Evolutionary conservation across 2,113 vertebrate species (phyloP).

Genomic region (Protobothrops mucrosquamatus): DNA sequence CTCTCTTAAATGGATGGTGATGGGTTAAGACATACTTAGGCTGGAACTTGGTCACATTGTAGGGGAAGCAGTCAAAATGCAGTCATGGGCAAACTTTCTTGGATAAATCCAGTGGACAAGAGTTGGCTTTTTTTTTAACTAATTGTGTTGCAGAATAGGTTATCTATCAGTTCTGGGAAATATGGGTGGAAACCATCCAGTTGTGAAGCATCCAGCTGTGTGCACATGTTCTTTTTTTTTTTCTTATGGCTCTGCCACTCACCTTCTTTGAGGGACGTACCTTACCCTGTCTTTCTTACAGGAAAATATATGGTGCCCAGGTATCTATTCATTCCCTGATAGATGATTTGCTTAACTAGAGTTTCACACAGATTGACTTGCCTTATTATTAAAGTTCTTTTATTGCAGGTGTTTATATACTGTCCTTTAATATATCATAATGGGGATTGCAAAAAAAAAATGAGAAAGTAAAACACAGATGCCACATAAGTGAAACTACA

Average conservation of each 20-base stretch:
- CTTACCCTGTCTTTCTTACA: neutral
- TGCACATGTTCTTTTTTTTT: neutral
- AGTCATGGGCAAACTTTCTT: neutral
- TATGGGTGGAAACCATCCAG: neutral
- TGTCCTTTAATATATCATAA: neutral
- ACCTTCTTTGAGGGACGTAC: neutral
- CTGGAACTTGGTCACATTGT: neutral
- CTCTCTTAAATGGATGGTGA: too few relatives aligned
- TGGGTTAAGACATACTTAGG: neutral
- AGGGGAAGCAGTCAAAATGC: neutral
- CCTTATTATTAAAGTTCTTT: neutral
- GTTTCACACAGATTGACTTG: neutral
- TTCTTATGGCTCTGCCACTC: neutral
- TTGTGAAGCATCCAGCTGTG: neutral
- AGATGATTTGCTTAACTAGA: neutral
- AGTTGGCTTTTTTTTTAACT: neutral
- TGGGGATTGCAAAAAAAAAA: neutral
- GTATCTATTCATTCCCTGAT: neutral
- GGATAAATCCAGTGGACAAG: neutral
- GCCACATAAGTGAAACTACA: neutral
- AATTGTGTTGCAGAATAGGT: neutral
- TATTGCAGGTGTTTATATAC: neutral
- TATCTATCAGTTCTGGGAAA: neutral
- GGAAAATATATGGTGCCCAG: neutral
- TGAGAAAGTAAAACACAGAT: neutral